phyloP scores from a whole-genome alignment of 2,888 invertebrate genomes.

The Drosophila subsilvestris region DNA sequence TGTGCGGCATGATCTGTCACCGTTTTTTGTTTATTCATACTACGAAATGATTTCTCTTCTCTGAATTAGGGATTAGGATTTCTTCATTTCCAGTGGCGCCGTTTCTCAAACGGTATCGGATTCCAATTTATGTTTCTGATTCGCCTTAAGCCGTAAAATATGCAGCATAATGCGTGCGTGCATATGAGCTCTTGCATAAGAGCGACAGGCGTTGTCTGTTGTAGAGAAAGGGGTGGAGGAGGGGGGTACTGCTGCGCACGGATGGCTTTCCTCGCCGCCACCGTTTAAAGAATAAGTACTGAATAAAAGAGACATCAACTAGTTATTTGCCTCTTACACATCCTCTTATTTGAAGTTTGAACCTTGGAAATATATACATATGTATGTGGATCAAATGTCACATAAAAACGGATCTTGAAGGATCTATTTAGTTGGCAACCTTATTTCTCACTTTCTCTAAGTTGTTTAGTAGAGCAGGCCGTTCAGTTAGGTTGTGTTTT shows the following conservation, averaged over 20 bases:
- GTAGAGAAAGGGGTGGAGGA: background rate
- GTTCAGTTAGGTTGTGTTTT: background rate
- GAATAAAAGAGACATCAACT: no score
- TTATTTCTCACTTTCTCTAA: background rate
- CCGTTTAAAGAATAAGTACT: no score
- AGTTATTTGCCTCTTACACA: no score
- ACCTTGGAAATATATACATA: no score
- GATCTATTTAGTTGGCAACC: background rate
- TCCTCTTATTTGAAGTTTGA: no score
- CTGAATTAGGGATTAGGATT: background rate
- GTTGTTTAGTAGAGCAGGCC: background rate
- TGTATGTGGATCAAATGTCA: no score
- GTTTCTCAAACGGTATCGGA: background rate
- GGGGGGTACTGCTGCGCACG: background rate
- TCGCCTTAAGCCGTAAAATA: constrained; percentile 17
- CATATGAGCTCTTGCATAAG: constrained; percentile 24
- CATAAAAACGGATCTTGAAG: background rate
- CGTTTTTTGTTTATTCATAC: background rate
- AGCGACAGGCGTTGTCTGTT: constrained; percentile 21
- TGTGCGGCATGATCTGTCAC: background rate
- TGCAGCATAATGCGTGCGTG: constrained; percentile 22
- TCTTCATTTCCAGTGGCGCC: background rate
- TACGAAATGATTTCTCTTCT: background rate
- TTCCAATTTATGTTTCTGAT: background rate
- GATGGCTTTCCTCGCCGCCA: no score